These are phyloP conservation scores for Tetheella fluctuosa DNA, from an alignment of 2,888 invertebrate genomes.

Conservation along the genomic window DNA sequence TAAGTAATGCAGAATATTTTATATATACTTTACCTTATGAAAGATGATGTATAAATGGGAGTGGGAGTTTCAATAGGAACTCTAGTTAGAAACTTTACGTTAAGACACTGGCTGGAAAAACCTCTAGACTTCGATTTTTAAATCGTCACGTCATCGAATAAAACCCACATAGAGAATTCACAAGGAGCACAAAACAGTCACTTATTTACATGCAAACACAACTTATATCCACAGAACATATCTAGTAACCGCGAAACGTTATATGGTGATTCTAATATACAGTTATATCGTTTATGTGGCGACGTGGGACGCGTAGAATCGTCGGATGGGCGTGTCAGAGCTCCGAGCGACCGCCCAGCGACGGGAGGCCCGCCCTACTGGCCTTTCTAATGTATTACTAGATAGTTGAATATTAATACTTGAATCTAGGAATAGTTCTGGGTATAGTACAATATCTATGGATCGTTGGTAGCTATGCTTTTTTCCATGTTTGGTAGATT, in stretches of 20 bases:
- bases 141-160: background rate
- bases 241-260: background rate
- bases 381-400: conserved; percentile 43
- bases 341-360: conserved; percentile 65
- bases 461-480: background rate
- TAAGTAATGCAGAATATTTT: no score
- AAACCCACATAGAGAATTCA: background rate
- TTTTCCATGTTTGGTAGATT: background rate
- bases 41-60: background rate
- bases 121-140: background rate
- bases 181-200: background rate
- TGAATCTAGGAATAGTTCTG: conserved; percentile 31
- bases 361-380: conserved; percentile 62
- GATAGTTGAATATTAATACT: conserved; percentile 36
- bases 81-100: background rate
- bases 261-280: conserved; percentile 16
- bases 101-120: background rate
- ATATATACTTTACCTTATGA: background rate
- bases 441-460: background rate
- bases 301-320: conserved; percentile 24
- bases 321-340: conserved; percentile 72
- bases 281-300: conserved; percentile 25
- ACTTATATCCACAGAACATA: background rate
- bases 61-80: no score
- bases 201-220: background rate